phyloP scores from a whole-genome alignment of 2,113 vertebrate genomes.

The sheep (Ovis aries) region ARS-UI_Ramb_v3.0 NC_056056.1:12302001-12302500 shows the following conservation, averaged over 20 bases:
- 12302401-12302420: not conserved
- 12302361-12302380: not conserved
- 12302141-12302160: not conserved
- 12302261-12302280: not conserved
- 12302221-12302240: not conserved
- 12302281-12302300: not conserved
- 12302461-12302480: not conserved
- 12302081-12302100: constrained; percentile 7
- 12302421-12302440: not conserved
- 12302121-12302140: not conserved
- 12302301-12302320: not conserved
- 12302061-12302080: not conserved
- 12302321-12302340: not conserved
- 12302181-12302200: not conserved
- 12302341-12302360: not conserved
- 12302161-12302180: not conserved
- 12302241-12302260: not conserved
- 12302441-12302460: not conserved
- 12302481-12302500: not conserved
- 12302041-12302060: not conserved
- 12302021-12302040: not conserved
- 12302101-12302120: not conserved
- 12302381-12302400: not conserved
- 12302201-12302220: not conserved
- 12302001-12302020: not conserved